A percentile compares a stretch with the other conserved stretches of the same genome.
Evolutionary conservation across 2,888 invertebrate genomes (phyloP).

Genomic region (Dinocampus coccinellae): DNA sequence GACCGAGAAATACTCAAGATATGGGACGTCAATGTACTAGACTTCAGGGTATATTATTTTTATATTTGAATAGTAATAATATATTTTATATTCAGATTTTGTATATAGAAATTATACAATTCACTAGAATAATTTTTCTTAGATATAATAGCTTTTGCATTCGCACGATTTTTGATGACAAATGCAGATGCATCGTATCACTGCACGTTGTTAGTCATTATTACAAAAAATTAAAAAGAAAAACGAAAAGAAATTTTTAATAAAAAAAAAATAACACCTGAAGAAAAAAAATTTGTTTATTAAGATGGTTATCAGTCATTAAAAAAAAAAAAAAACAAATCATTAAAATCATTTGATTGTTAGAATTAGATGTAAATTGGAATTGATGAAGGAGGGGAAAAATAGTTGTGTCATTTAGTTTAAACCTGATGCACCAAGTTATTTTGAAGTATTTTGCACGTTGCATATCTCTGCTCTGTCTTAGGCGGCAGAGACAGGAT

Average conservation of each 20-base stretch:
- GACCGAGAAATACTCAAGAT: conserved; percentile 78
- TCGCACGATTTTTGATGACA: conserved; percentile 7
- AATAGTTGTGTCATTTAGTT: conserved; percentile 3
- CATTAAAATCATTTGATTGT: background rate
- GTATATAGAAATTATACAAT: background rate
- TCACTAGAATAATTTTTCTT: background rate
- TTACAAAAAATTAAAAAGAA: background rate
- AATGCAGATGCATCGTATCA: background rate
- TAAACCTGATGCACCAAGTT: conserved; percentile 38
- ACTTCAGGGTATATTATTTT: conserved; percentile 2
- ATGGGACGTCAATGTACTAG: conserved; percentile 72
- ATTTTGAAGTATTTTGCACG: conserved; percentile 46
- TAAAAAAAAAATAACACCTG: background rate
- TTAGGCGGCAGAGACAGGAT: conserved; percentile 67
- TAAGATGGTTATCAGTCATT: too few relatives aligned
- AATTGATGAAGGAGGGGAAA: conserved; percentile 7
- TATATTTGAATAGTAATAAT: background rate
- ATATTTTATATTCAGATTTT: background rate
- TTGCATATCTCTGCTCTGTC: conserved; percentile 63
- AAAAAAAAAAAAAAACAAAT: too few relatives aligned
- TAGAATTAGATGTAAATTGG: background rate
- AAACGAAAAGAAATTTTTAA: background rate
- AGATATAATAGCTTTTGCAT: conserved; percentile 3
- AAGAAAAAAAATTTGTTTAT: too few relatives aligned
- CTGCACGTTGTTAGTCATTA: conserved; percentile 1